Conservation (phyloP, 2,113 vertebrate genomes). For the Lagopus muta region DNA sequence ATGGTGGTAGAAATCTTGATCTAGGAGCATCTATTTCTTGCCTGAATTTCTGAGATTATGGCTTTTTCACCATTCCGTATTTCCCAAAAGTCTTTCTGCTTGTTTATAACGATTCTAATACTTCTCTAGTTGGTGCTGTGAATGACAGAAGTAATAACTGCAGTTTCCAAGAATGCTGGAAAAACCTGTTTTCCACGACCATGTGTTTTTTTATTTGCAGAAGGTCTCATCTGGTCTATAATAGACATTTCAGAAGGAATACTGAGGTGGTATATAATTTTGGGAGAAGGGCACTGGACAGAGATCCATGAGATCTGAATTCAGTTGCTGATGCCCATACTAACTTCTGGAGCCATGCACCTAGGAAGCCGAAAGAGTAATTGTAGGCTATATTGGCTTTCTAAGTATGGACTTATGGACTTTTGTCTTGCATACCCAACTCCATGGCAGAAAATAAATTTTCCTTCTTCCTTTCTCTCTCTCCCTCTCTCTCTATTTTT, state of each 20-base stretch:
- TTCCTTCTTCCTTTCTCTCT: background rate
- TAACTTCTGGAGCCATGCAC: background rate
- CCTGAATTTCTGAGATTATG: background rate
- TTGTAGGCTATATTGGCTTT: background rate
- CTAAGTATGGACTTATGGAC: background rate
- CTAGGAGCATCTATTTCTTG: background rate
- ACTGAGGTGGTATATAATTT: background rate
- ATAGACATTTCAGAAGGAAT: background rate
- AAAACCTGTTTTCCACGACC: fast-evolving
- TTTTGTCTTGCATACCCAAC: background rate
- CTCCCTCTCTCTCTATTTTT: background rate
- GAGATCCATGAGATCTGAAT: background rate
- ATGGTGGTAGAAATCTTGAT: background rate
- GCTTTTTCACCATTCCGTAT: background rate
- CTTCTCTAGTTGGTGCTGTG: background rate
- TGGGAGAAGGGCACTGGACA: background rate
- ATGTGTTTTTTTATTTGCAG: background rate
- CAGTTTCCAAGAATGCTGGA: background rate
- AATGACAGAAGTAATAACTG: background rate
- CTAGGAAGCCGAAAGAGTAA: background rate
- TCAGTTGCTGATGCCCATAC: background rate
- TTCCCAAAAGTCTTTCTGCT: background rate
- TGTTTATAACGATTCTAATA: background rate
- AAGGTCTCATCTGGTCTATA: background rate
- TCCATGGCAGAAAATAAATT: background rate